A percentile compares a stretch with the other conserved stretches of the same genome.
Evolutionary conservation across 2,888 invertebrate species (phyloP).

Genomic region (Chelonus formosanus): DNA sequence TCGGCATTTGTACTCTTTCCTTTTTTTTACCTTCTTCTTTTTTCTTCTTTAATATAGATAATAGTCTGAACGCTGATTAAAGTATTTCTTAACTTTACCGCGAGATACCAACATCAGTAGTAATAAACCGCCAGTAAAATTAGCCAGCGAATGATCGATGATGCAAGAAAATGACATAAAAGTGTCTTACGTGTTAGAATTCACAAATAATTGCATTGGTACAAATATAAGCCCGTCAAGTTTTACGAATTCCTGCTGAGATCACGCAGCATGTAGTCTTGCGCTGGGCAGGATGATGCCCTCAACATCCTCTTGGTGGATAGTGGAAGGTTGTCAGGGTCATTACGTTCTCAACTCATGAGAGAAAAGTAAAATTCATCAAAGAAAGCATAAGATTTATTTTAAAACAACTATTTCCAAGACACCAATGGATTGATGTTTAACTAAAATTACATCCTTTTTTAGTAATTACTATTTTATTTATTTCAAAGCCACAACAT

Average conservation of each 20-base stretch:
- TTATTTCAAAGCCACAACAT: too few relatives aligned
- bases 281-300: slow-evolving; percentile 32
- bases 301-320: slow-evolving; percentile 18
- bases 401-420: too few relatives aligned
- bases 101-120: background rate
- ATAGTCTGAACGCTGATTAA: slow-evolving; percentile 40
- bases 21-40: slow-evolving; percentile 27
- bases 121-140: too few relatives aligned
- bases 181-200: too few relatives aligned
- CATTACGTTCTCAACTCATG: slow-evolving; percentile 44
- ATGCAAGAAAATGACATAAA: slow-evolving; percentile 3
- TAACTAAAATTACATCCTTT: too few relatives aligned
- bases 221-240: slow-evolving; percentile 15
- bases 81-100: slow-evolving; percentile 36
- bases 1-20: slow-evolving; percentile 34
- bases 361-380: too few relatives aligned
- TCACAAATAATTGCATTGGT: slow-evolving; percentile 15
- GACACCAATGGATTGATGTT: too few relatives aligned
- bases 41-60: slow-evolving; percentile 29
- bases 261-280: slow-evolving; percentile 30
- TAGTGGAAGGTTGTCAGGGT: slow-evolving; percentile 48
- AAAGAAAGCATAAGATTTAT: too few relatives aligned
- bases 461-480: too few relatives aligned
- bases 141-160: background rate
- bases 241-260: slow-evolving; percentile 21